These are phyloP conservation scores for Campylomormyrus numenius DNA, from an alignment of 2,113 vertebrate genomes.

Conservation along the genomic window DNA sequence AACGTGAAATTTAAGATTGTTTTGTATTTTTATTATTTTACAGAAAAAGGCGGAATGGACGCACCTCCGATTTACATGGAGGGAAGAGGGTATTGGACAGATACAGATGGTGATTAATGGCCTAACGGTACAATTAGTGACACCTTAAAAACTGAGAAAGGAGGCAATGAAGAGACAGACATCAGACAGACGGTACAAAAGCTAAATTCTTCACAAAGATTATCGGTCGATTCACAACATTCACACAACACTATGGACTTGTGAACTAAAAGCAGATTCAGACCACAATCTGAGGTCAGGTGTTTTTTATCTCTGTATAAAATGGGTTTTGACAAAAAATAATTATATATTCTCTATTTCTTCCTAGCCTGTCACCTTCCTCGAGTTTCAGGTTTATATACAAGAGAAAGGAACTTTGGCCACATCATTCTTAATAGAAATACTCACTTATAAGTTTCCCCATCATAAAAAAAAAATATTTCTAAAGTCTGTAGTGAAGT, in stretches of 20 bases:
- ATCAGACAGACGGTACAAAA: slow-evolving; percentile 53
- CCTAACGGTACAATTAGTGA: not conserved
- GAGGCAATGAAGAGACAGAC: slow-evolving; percentile 49
- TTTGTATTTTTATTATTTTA: slow-evolving; percentile 31
- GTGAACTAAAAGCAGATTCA: slow-evolving; percentile 38
- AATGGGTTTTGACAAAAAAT: slow-evolving; percentile 42
- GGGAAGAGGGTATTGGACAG: not conserved
- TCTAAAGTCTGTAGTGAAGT: slow-evolving; percentile 50
- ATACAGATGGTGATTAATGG: not conserved
- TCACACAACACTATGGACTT: slow-evolving; percentile 29
- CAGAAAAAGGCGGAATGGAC: slow-evolving; percentile 13
- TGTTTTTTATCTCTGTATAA: slow-evolving; percentile 45
- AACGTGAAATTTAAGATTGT: not conserved
- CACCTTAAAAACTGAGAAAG: slow-evolving; percentile 35
- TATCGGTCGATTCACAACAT: slow-evolving; percentile 17
- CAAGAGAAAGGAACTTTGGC: slow-evolving; percentile 54
- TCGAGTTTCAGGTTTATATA: slow-evolving; percentile 42
- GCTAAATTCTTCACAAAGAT: slow-evolving; percentile 44
- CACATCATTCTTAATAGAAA: slow-evolving; percentile 41
- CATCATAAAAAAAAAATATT: slow-evolving; percentile 50
- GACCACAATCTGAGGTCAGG: slow-evolving; percentile 39
- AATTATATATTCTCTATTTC: slow-evolving; percentile 33
- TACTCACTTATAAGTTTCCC: slow-evolving; percentile 44
- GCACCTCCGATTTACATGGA: slow-evolving; percentile 42
- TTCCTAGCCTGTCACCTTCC: slow-evolving; percentile 28